Evolutionary conservation across 1,140 invertebrate species (phyloP), one percentile per base, ranked within the genome.

Genomic region (Drosophila azteca): DNA sequence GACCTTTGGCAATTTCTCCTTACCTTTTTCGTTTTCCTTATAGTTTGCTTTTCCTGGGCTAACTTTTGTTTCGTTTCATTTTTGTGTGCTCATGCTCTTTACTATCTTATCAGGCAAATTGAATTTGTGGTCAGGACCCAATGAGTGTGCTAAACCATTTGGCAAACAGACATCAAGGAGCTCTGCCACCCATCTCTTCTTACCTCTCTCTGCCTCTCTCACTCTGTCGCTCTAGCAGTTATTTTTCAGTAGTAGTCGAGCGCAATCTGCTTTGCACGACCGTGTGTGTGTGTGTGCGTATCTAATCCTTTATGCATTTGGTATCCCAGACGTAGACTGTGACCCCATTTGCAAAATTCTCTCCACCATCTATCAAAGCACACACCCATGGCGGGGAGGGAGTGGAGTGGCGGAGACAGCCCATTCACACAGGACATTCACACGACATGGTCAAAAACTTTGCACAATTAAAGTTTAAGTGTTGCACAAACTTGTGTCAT

Each of bases 391-490:
- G 41, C 39, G 15, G 20, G 26, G 26, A 5, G 6, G 26, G 1
- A 1, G 9, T 8, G 50, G 46, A 44, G 22, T 17, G 41, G 65
- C 20, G 35, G 61, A 55, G 45, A 46, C 22, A 31, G 44, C 22
- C 62, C 45, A 64, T 63, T 54, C 61, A 74, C 52, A 59, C 55
- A 82, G 82, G 69, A 85, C 77, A 69, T 84, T 69, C 67, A 73
- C 67, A 78, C 72, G 77, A 84, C 77, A 75, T 87, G 82, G 82
- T 78, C 82, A 82, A 82, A 74, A 87, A 82, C 79, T 87, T 88
- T 87, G 79, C 59, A 87, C 82, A 87, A 87, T 87, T 87, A 87
- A 87, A 87, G 83, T 87, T 87, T 87, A 87, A 87, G 82, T 87
- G 82, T 87, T 87, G 79, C 83, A 72, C 75, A 87, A 87, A 87